These are phyloP conservation scores for Zoanthus solanderi DNA, from an alignment of 92 coral and sea anemone genomes.

Conservation along the genomic window DNA sequence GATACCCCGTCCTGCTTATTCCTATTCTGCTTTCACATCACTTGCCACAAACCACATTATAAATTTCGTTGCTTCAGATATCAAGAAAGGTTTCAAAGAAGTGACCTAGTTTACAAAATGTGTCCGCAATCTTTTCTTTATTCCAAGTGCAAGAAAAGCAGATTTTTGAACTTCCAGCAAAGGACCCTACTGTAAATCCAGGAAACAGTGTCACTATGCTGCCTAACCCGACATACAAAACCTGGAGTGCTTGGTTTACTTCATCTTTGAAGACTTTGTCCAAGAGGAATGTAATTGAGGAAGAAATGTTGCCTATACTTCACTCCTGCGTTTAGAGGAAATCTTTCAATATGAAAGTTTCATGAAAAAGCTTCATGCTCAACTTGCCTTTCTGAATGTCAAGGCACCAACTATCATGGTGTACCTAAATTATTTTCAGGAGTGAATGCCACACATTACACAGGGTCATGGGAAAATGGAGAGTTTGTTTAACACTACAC, in stretches of 20 bases:
- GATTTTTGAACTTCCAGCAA: slow-evolving; percentile 17
- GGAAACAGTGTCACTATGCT: slow-evolving; percentile 44
- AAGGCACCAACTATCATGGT: slow-evolving; percentile 44
- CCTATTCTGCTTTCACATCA: slow-evolving; percentile 61
- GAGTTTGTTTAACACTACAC: slow-evolving; percentile 18
- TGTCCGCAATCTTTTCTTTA: slow-evolving; percentile 44
- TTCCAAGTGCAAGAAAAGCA: slow-evolving; percentile 67
- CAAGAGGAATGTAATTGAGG: slow-evolving; percentile 33
- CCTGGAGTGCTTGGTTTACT: slow-evolving; percentile 63
- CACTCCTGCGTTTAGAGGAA: slow-evolving; percentile 52
- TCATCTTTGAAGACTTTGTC: slow-evolving; percentile 46
- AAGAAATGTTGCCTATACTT: slow-evolving; percentile 42
- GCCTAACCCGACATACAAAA: slow-evolving; percentile 73
- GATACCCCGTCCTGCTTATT: slow-evolving; percentile 66
- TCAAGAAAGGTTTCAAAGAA: slow-evolving; percentile 65
- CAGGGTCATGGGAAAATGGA: slow-evolving; percentile 53
- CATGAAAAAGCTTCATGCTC: slow-evolving; percentile 52
- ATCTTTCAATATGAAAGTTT: slow-evolving; percentile 45
- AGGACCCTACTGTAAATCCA: background rate
- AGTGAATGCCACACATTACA: slow-evolving; percentile 55
- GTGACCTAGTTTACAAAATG: slow-evolving; percentile 67
- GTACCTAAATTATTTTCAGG: slow-evolving; percentile 42
- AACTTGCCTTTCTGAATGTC: slow-evolving; percentile 39
- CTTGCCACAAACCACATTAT: slow-evolving; percentile 62
- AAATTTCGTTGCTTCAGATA: slow-evolving; percentile 56